Base-by-base conservation (phyloP, 2,888 invertebrate species). In the Oscheius onirici region DNA sequence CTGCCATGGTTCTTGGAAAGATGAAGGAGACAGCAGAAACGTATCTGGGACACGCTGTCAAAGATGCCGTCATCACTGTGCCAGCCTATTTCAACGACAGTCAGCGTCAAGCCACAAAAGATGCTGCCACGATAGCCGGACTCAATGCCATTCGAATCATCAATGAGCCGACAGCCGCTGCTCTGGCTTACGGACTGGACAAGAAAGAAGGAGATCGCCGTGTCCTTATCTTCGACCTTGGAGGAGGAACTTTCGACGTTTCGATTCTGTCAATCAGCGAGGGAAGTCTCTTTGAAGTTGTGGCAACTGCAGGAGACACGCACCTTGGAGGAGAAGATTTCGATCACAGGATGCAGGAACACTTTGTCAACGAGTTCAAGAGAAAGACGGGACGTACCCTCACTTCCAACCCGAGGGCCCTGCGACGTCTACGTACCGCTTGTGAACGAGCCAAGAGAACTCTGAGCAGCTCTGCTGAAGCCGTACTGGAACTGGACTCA, bases 381-480 rank as follows among this genome's bases (percentile, higher is more conserved):
- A 87, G 89, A 69, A 91, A 91, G 88, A 93, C 93, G 91, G 93
- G 94, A 89, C 94, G 94, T 88, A 91, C 95, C 84, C 90, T 95
- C 75, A 91, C 92, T 58, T 89, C 90, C 81, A 95, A 95, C 91
- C 94, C 95, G 89, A 91, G 95, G 82, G 94, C 95, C 0, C 90
- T 96, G 63, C 91, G 95, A 86, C 92, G 95, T 87, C 90, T 97
- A 83, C 91, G 95, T 85, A 96, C 95, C 0, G 94, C 95, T 28
- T 95, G 95, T 84, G 91, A 92, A 86, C 86, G 91, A 73, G 91
- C 91, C 66, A 91, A 92, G 89, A 88, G 91, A 75, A 91, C 91
- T 15, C 87, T 92, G 90, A 95, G 71, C 20, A 70, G 75, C 60
- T 83, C 83, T 11, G 71, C 81, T 3, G 79, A 91, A 95, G 78